These are phyloP conservation scores for Lamprotornis superbus DNA, from an alignment of 2,113 vertebrate genomes.

Conservation along the genomic window DNA sequence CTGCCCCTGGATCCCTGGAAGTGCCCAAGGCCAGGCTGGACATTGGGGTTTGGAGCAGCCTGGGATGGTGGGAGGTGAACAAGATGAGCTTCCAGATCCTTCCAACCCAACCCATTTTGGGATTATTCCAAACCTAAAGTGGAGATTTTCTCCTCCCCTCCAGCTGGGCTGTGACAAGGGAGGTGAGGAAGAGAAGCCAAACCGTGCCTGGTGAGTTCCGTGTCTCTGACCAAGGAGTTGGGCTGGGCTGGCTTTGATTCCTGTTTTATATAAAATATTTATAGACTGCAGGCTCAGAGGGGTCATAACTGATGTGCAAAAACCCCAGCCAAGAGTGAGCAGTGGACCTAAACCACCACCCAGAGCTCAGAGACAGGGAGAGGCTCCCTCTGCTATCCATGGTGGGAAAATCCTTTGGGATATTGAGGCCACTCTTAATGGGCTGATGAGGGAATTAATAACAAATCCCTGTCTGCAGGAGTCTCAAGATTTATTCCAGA, in stretches of 20 bases:
- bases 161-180: background rate
- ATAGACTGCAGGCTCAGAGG: background rate
- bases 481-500: background rate
- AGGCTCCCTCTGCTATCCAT: background rate
- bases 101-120: background rate
- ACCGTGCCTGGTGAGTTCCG: background rate
- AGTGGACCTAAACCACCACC: background rate
- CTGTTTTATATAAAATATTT: background rate
- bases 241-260: background rate
- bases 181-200: background rate
- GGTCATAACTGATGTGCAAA: background rate
- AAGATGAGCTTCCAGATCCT: background rate
- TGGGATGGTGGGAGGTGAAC: background rate
- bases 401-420: background rate
- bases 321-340: background rate
- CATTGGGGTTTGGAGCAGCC: rapidly evolving
- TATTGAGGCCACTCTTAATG: background rate
- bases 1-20: background rate
- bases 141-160: background rate
- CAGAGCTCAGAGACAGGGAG: background rate
- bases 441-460: background rate
- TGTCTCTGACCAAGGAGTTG: background rate
- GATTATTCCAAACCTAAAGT: background rate
- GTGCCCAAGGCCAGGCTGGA: background rate
- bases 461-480: background rate